Percentiles rank a stretch among this genome's conserved stretches.
Conservation (phyloP, 2,797 vertebrate genomes). For the Danio tinwini region DNA sequence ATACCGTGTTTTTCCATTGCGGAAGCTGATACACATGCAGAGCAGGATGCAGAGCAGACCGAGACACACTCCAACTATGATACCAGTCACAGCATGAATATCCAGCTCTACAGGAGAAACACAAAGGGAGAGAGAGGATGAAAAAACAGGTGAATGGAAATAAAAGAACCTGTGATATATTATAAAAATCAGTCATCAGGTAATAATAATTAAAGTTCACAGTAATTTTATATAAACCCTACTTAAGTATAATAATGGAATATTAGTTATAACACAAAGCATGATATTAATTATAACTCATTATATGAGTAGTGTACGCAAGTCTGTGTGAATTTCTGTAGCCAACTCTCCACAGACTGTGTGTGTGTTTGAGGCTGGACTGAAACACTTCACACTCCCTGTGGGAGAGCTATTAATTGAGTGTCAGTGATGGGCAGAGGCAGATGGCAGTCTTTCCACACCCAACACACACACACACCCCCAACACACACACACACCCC, state of each 20-base stretch:
- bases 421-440: slow-evolving; percentile 60
- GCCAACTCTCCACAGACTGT: slow-evolving; percentile 24
- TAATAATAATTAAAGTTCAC: slow-evolving; percentile 6
- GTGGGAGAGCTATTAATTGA: slow-evolving; percentile 53
- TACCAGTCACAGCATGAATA: slow-evolving; percentile 92
- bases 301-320: slow-evolving; percentile 9
- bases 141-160: background rate
- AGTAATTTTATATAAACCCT: slow-evolving; percentile 16
- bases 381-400: slow-evolving; percentile 50
- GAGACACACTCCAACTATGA: slow-evolving; percentile 95
- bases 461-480: slow-evolving; percentile 20
- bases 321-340: slow-evolving; percentile 20
- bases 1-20: slow-evolving; percentile 88
- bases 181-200: slow-evolving; percentile 4
- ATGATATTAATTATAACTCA: slow-evolving; percentile 1
- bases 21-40: slow-evolving; percentile 95
- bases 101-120: slow-evolving; percentile 83
- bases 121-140: background rate
- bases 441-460: slow-evolving; percentile 64
- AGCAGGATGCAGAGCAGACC: slow-evolving; percentile 94
- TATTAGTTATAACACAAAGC: background rate
- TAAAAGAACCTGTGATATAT: background rate
- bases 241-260: slow-evolving; percentile 10
- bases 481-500: background rate
- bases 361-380: slow-evolving; percentile 29